Base-by-base conservation (phyloP, 23 tunicate species). In the Oikopleura vanhoeffeni region DNA sequence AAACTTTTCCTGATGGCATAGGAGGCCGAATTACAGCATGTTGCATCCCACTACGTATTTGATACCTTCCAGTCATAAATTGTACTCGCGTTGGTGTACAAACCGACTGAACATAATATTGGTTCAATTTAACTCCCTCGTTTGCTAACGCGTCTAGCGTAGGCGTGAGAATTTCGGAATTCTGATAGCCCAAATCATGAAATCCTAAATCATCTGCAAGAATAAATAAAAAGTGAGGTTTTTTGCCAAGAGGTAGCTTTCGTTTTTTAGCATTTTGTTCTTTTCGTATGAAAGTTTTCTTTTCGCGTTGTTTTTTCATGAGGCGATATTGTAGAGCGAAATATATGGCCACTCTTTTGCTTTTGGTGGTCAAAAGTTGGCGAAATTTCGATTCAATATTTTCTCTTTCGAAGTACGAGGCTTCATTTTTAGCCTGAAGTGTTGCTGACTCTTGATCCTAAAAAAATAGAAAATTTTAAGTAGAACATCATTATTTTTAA, bases 41-140 rank as follows among this genome's bases (percentile, higher is more conserved):
- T 41, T 91, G 97, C 57, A 88, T 41, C 28, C 97, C 97, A 18
- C 87, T 86, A 89, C 89, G 97, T 40, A 88, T 91, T 79, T 86
- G 88, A 79, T 91, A 91, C 57, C 97, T 84, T 67, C 97, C 97
- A 57, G 91, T 91, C 89, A 91, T 84, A 38, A 91, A 67, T 83
- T 87, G 90, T 84, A 88, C 89, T 57, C 97, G 76, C 3, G 97
- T 41, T 41, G 97, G 97, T 41, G 91, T 75, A 67, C 97, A 91
- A 28, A 91, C 87, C 0, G 97, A 89, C 67, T 49, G 64, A 8
- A 49, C 64, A 49, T 49, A 49, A 49, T 49, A 49, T 8, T 49
- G 13, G 13, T 49, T 13, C 24, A 49, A 24, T 49, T 49, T 49
- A 49, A 49, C 24, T 13, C 64, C 64, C 18, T 49, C 24, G 24